Evolutionary conservation across 2,888 invertebrate species (phyloP), one percentile per base, ranked within the genome.

Genomic region (Leucophenga maculata): DNA sequence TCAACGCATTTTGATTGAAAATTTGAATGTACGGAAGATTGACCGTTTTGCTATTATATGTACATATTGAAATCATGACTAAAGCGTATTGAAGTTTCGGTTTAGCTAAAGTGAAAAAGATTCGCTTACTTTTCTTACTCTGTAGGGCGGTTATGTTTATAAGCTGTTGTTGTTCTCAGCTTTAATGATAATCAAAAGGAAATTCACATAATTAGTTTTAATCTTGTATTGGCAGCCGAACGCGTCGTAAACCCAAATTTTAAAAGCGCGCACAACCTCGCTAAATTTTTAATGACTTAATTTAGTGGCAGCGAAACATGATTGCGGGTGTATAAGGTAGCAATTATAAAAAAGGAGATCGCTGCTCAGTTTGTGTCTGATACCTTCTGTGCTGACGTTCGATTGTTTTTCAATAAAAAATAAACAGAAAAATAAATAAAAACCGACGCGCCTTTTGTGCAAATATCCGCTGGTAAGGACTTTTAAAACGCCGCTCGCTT

Each of bases 181-280:
- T 55, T 59, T 39, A 39, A 39, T 18, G 31, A 75, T 75, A 77
- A 80, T 79, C 77, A 75, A 77, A 77, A 85, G 78, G 86, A 86
- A 86, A 85, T 85, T 85, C 86, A 85, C 81, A 85, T 86, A 86
- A 86, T 86, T 85, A 86, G 84, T 82, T 86, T 74, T 78, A 78
- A 78, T 78, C 73, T 77, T 62, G 3, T 39, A 62, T 44, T 14
- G 31, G 26, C 16, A 46, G 62, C 20, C 44, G 18, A 62, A 44
- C 69, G 73, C 75, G 73, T 70, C 73, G 76, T 72, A 72, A 71
- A 74, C 72, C 72, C 67, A 79, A 77, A 52, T 8, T 26, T 22
- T 31, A 14, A 48, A 13, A 20, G 6, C 32, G 57, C 55, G 26
- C 75, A 72, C 73, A 72, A 74, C 72, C 78, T 78, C 72, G 80